These are phyloP conservation scores for Vicugna pacos DNA, from an alignment of 2,113 vertebrate genomes.

Conservation along the genomic window DNA sequence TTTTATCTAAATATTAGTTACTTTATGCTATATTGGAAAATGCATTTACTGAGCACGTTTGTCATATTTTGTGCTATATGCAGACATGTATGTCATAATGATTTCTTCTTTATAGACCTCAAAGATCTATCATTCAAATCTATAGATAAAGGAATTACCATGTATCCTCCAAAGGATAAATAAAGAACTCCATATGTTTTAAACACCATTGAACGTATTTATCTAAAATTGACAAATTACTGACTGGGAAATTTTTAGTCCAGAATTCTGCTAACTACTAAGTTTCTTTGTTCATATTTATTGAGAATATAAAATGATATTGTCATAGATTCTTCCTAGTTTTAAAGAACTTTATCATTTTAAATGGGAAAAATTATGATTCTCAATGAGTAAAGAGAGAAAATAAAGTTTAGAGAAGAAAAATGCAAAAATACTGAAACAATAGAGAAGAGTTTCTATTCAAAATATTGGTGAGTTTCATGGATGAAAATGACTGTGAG, in stretches of 20 bases:
- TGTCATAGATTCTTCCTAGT: background rate
- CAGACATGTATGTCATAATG: background rate
- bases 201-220: background rate
- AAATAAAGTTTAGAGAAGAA: background rate
- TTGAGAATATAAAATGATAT: background rate
- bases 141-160: background rate
- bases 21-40: background rate
- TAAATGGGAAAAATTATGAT: background rate
- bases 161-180: background rate
- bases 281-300: background rate
- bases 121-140: background rate
- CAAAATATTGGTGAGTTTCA: background rate
- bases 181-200: background rate
- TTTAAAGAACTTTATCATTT: background rate
- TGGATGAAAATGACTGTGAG: background rate
- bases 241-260: background rate
- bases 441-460: background rate
- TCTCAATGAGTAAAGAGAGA: background rate
- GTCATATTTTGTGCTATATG: background rate
- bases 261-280: background rate
- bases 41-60: background rate
- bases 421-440: background rate
- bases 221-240: background rate
- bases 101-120: slow-evolving; percentile 11
- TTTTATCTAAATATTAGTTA: background rate